These are phyloP conservation scores for Ammodytes dubius DNA, from an alignment of 2,113 vertebrate genomes.

Conservation along the genomic window DNA sequence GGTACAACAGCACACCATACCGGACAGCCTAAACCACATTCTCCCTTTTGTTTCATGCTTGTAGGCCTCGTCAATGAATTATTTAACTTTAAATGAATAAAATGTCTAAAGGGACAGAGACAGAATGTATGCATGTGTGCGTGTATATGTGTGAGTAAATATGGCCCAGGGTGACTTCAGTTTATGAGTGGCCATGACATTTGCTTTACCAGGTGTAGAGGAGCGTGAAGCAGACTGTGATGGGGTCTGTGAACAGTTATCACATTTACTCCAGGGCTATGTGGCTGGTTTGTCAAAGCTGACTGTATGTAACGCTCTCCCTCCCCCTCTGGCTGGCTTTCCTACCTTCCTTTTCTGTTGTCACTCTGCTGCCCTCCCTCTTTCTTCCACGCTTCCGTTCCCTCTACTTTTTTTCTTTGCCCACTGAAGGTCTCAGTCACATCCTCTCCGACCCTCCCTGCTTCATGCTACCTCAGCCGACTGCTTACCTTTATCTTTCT, in stretches of 20 bases:
- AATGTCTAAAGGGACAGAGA: constrained; percentile 37
- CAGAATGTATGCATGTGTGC: constrained; percentile 38
- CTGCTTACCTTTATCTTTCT: constrained; percentile 52
- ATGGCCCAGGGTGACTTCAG: constrained; percentile 56
- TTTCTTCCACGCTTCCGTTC: constrained; percentile 38
- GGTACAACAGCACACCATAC: not conserved
- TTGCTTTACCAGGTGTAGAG: constrained; percentile 72
- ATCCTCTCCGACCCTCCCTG: constrained; percentile 46
- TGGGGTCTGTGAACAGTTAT: constrained; percentile 73
- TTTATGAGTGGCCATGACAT: constrained; percentile 72
- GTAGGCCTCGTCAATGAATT: constrained; percentile 19
- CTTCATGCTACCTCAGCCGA: constrained; percentile 59
- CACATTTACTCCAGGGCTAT: constrained; percentile 71
- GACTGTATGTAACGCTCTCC: constrained; percentile 51
- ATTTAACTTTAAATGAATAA: constrained; percentile 37
- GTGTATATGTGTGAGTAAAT: constrained; percentile 49
- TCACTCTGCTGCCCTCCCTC: constrained; percentile 32
- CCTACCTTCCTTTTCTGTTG: constrained; percentile 25
- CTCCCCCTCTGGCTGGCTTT: constrained; percentile 36
- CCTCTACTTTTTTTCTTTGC: constrained; percentile 41
- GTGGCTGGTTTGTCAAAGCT: constrained; percentile 57
- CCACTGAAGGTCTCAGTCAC: constrained; percentile 56
- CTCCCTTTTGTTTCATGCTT: constrained; percentile 29
- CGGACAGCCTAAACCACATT: not conserved
- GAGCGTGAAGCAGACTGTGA: constrained; percentile 72